Percentiles rank a stretch among this genome's conserved stretches.
phyloP scores from a whole-genome alignment of 2,888 invertebrate species.

The Eurois occulta region DNA sequence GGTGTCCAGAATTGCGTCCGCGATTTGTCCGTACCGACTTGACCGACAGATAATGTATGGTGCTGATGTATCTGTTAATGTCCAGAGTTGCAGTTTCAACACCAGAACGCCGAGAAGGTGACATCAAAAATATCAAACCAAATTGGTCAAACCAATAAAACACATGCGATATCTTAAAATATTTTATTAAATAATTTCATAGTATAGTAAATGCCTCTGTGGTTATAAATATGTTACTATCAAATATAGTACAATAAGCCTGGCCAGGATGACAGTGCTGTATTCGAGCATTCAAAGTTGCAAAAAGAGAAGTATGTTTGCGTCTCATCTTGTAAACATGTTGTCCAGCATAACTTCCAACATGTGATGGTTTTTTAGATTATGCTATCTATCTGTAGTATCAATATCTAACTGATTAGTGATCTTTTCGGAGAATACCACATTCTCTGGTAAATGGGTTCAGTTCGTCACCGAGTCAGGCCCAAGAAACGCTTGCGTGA shows the following conservation, averaged over 20 bases:
- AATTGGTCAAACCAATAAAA: constrained; percentile 40
- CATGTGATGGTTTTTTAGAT: background rate
- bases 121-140: background rate
- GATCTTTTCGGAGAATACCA: background rate
- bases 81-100: background rate
- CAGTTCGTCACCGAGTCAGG: background rate
- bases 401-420: background rate
- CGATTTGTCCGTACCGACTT: background rate
- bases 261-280: constrained; percentile 24
- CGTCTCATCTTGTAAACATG: background rate
- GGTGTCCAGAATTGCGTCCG: background rate
- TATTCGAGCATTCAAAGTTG: constrained; percentile 26
- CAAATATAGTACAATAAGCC: constrained; percentile 52
- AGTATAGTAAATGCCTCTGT: constrained; percentile 77
- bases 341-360: background rate
- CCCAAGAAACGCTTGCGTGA: too few species aligned
- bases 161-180: constrained; percentile 30
- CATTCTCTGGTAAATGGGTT: background rate
- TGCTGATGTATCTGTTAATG: background rate
- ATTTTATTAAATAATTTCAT: constrained; percentile 62
- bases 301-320: background rate
- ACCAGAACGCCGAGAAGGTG: background rate
- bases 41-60: background rate
- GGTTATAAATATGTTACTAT: constrained; percentile 64
- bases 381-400: background rate